Base-by-base conservation (phyloP, 1,140 invertebrate species). In the Trinorchestia longiramus region DNA sequence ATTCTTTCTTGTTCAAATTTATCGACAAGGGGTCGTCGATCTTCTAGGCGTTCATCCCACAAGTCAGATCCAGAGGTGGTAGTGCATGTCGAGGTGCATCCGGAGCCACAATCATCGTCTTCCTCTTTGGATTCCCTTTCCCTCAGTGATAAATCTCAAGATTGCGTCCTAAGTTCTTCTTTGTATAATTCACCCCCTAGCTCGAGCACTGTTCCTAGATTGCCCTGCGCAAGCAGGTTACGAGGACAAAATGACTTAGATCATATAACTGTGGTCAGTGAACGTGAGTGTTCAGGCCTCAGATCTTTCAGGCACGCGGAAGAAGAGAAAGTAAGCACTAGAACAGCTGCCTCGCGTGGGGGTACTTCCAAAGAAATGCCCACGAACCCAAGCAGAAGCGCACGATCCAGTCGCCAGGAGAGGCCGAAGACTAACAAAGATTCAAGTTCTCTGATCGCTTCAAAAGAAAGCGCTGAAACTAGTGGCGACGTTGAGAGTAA, bases 251-350 rank as follows among this genome's bases (percentile, higher is more conserved):
- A 94, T 94, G 44, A 94, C 44, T 43, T 94, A 36, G 92, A 94
- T n/a, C 92, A 94, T 40, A 94, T 94, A 0, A 94, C 92, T 36
- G 92, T 94, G 92, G 92, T 94, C 43, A 94, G 92, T 45, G 92
- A 94, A 47, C 92, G 92, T 23, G 43, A 94, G 44, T 43, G 43
- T 40, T 94, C 44, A 23, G 92, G 92, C 6, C 92, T 94, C 41
- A 44, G 92, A 43, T 94, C 92, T 45, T 94, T 94, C 44, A 94
- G 92, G 44, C 92, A 94, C 40, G 40, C 43, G 4, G 92, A 94
- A n/a, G 92, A 94, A 45, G 92, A 43, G 41, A 94, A 94, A 94
- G 44, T 94, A 45, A 45, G 44, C 92, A 43, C 41, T n/a, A 94
- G 44, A 94, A 47, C 92, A 17, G 92, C 92, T 0, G 92, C 92